Evolutionary conservation across 35 echinoderm and acorn worm genomes (phyloP), one percentile per base, ranked within the genome.

Genomic region (Apostichopus parvimensis): DNA sequence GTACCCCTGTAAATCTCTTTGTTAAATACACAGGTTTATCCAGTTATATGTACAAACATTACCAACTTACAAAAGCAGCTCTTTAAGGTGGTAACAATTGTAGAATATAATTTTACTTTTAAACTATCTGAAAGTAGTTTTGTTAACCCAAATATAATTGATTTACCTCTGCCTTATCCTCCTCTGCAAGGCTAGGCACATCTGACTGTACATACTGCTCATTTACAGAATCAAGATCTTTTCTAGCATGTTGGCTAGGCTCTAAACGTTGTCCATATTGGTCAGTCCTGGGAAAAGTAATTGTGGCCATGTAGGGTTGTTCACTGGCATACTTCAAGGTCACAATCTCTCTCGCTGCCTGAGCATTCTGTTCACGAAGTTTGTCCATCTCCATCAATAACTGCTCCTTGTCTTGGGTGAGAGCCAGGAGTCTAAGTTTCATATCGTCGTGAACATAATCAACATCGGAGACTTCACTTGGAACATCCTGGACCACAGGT

Each of bases 371-470:
- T 82, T 82, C 45, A 45, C 79, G 52, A 17, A 82, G 79, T 13
- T 82, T 82, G 45, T 82, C 79, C 79, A 82, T 82, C 79, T 82
- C 79, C 28, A 82, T 56, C 79, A 82, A 54, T 3, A 82, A 53
- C 17, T 55, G 79, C 14, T 82, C 79, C 45, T 82, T 82, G 9
- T 82, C 79, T 56, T 82, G 26, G 10, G 52, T 82, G 18, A 82
- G 79, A 53, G 45, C 79, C 9, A 17, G 18, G 11, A 82, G 10
- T 56, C 55, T 82, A 6, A 54, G 52, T 18, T 82, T 82, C 34
- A 56, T 53, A 82, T 82, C 79, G n/a, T 82, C 79, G 7, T 82
- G 45, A 18, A 14, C 64, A 17, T 18, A 11, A 9, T 68, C 3
- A 4, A 68, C 64, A 11, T 68, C 64, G 6, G 11, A 14, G 64